Evolutionary conservation across 1,140 invertebrate genomes (phyloP), one percentile per base, ranked within the genome.

Genomic region (Agrypnia vestita): DNA sequence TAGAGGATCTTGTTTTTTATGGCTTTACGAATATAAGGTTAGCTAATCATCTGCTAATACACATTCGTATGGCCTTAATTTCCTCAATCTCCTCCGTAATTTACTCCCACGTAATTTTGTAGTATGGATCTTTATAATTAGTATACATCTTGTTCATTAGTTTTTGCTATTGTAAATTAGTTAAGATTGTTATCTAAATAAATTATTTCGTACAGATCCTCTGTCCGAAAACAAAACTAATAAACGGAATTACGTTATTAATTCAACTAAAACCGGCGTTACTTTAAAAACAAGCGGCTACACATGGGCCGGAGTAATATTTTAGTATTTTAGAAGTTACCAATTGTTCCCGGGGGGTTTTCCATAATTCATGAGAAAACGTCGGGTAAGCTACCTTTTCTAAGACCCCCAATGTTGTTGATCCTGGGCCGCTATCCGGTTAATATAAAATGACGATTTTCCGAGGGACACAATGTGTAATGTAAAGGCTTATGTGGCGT

Each of bases 361-460:
- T 73, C 19, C 69, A 73, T 73, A 73, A 73, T 73, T 73, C 69
- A 73, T 55, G 69, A 73, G 69, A 53, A 73, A 73, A 73, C 69
- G 69, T 73, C 19, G 69, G 64, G 64, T 69, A 47, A 69, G 51
- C 69, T 73, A 73, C 69, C 69, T 73, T 73, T 73, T 73, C 51
- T 55, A n/a, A 73, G 25, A 53, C 69, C 69, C n/a, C 69, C 69
- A 19, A 73, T 53, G 51, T 21, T 73, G n/a, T 47, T 73, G 51
- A 49, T 53, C 53, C 64, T 73, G 47, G 12, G 69, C 69, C 13
- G 15, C 69, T 55, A 73, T 73, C 47, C 69, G 47, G 47, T 53
- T 73, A 73, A 73, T 73, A 73, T 73, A 51, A 73, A 73, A 55
- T 73, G 69, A 73, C 69, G 69, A 73, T 73, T 53, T 73, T 73